A percentile compares a stretch with the other conserved stretches of the same genome.
Conservation (phyloP, 2,113 vertebrate genomes). For the Melanerpes aurifrons region DNA sequence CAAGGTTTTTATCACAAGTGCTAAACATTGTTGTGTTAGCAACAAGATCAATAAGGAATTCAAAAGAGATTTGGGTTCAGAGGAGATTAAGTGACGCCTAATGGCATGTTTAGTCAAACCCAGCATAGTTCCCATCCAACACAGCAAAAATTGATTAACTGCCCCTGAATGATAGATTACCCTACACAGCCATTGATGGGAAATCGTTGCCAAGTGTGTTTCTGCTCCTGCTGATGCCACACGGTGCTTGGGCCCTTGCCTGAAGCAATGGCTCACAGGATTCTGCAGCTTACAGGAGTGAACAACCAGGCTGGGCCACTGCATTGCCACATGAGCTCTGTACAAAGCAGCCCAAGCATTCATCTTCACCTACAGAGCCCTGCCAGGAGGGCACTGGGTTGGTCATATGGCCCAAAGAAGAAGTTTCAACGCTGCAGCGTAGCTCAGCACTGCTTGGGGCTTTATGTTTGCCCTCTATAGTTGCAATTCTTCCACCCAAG, state of each 20-base stretch:
- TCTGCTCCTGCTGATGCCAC: background rate
- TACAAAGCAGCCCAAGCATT: background rate
- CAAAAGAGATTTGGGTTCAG: background rate
- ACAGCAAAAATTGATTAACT: background rate
- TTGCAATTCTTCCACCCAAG: background rate
- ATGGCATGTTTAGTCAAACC: background rate
- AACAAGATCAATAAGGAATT: background rate
- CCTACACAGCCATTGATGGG: background rate
- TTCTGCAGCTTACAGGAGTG: background rate
- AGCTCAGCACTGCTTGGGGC: background rate
- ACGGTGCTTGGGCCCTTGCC: background rate
- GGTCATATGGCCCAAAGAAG: background rate
- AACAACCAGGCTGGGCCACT: background rate
- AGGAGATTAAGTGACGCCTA: background rate
- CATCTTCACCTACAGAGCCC: background rate
- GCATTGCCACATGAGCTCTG: background rate
- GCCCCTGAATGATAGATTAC: background rate
- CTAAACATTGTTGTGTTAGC: background rate
- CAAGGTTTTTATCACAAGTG: background rate
- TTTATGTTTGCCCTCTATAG: background rate
- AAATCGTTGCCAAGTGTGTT: background rate
- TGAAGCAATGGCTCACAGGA: background rate
- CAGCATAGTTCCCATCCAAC: background rate
- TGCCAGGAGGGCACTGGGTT: background rate
- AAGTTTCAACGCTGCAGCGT: background rate